These are phyloP conservation scores for Apis mellifera DNA, from an alignment of 1,140 invertebrate species.

Conservation along the genomic window DNA sequence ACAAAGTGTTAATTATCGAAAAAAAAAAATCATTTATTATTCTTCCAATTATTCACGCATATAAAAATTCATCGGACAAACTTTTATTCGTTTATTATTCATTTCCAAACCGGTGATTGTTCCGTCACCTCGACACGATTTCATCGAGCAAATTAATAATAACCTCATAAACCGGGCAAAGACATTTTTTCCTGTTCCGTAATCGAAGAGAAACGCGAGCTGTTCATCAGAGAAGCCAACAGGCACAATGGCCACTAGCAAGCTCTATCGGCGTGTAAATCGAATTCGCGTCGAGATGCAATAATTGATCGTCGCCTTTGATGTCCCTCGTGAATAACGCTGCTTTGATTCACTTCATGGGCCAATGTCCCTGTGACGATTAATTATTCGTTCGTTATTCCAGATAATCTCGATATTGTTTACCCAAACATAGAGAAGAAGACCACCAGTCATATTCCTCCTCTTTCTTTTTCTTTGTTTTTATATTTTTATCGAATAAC, in stretches of 20 bases:
- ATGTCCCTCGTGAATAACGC: conserved; percentile 14
- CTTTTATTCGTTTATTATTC: background rate
- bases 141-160: background rate
- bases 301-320: conserved; percentile 57
- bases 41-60: background rate
- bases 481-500: background rate
- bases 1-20: too few species aligned
- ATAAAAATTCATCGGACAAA: background rate
- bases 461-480: background rate
- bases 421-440: background rate
- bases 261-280: conserved; percentile 49
- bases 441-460: background rate
- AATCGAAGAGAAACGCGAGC: background rate
- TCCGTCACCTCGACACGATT: background rate
- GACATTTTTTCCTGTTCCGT: background rate
- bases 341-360: background rate
- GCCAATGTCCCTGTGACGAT: background rate
- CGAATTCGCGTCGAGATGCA: conserved; percentile 43
- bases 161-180: background rate
- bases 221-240: background rate
- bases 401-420: conserved; percentile 25
- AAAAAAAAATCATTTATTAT: background rate
- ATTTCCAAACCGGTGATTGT: background rate
- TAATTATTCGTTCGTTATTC: conserved; percentile 3
- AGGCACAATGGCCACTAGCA: conserved; percentile 2